phyloP scores from a whole-genome alignment of 1,140 invertebrate genomes.

The Aphidius gifuensis region DNA sequence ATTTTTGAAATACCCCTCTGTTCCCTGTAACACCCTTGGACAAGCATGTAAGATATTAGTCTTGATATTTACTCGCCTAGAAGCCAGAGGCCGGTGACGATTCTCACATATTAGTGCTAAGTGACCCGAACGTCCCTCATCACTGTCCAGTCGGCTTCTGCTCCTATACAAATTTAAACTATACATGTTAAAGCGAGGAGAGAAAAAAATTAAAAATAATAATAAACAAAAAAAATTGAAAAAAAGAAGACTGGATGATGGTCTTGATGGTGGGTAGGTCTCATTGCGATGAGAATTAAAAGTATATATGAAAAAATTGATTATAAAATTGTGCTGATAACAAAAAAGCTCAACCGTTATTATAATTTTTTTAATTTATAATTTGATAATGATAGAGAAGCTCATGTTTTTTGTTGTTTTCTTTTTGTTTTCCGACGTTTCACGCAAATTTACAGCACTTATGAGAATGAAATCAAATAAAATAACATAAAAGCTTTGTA shows the following conservation, averaged over 20 bases:
- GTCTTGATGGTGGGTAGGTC: neutral
- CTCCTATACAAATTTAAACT: constrained; percentile 55
- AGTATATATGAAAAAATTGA: neutral
- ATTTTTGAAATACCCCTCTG: too few species aligned
- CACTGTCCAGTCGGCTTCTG: constrained; percentile 45
- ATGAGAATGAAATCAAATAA: too few species aligned
- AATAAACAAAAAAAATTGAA: neutral
- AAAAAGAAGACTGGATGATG: neutral
- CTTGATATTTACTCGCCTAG: constrained; percentile 45
- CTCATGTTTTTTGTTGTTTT: too few species aligned
- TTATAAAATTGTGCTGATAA: too few species aligned
- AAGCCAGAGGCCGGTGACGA: constrained; percentile 53
- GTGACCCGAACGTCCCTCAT: constrained; percentile 47
- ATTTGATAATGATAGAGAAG: too few species aligned
- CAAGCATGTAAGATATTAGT: constrained; percentile 7
- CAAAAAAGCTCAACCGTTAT: too few species aligned
- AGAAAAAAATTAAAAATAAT: neutral
- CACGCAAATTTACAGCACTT: too few species aligned
- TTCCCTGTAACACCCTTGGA: constrained; percentile 8
- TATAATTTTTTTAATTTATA: too few species aligned
- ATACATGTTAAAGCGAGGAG: constrained; percentile 22
- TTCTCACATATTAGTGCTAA: constrained; percentile 53
- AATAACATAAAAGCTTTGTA: too few species aligned
- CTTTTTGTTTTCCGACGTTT: too few species aligned
- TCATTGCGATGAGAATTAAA: neutral